A percentile compares a stretch with the other conserved stretches of the same genome.
These are phyloP conservation scores for Chitala chitala DNA, from an alignment of 2,113 vertebrate genomes.

Conservation along the genomic window DNA sequence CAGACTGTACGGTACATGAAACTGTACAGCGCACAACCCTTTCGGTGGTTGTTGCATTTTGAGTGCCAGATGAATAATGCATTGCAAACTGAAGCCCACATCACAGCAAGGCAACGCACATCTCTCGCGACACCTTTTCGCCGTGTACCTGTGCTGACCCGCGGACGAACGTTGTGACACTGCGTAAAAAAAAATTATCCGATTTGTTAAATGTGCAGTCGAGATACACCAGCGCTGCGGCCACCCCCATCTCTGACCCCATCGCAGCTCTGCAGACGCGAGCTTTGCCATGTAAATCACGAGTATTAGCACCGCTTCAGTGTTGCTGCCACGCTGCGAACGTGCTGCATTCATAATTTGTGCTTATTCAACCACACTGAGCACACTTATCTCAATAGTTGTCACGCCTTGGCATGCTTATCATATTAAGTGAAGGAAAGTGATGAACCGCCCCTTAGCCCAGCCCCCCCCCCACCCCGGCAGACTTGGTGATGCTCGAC, in stretches of 20 bases:
- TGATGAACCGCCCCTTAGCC: too few relatives aligned
- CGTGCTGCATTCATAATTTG: not conserved
- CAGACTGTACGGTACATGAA: not conserved
- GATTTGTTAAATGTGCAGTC: too few relatives aligned
- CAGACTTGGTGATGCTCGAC: too few relatives aligned
- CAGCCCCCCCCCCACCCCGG: too few relatives aligned
- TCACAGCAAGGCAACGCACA: constrained; percentile 35
- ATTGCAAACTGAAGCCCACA: constrained; percentile 39
- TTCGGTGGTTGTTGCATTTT: constrained; percentile 24
- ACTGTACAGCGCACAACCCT: not conserved
- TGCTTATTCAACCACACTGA: too few relatives aligned
- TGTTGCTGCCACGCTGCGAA: not conserved
- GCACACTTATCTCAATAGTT: too few relatives aligned
- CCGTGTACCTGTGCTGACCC: constrained; percentile 35
- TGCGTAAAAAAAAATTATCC: constrained; percentile 52
- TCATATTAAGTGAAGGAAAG: too few relatives aligned
- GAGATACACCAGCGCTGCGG: too few relatives aligned
- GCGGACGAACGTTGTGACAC: constrained; percentile 53
- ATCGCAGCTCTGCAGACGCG: too few relatives aligned
- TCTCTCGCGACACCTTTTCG: constrained; percentile 50
- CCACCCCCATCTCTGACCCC: too few relatives aligned
- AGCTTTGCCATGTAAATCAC: not conserved
- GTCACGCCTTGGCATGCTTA: too few relatives aligned
- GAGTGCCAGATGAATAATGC: constrained; percentile 41
- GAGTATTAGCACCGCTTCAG: not conserved